phyloP scores from a whole-genome alignment of 1,140 invertebrate genomes.

The Drosophila arizonae region DNA sequence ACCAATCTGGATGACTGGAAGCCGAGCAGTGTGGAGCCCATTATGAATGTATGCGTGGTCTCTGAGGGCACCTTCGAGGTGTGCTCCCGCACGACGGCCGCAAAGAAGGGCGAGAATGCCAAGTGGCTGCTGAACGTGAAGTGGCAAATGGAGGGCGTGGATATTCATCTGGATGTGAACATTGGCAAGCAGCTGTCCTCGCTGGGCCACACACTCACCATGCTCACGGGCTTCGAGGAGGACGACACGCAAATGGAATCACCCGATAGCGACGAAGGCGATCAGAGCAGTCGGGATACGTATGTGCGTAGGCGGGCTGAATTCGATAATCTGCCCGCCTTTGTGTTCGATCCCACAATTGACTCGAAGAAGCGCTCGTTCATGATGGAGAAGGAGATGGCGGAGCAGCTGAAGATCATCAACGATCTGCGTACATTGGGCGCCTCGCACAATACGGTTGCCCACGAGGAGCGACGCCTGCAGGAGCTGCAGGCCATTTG shows the following conservation, averaged over 20 bases:
- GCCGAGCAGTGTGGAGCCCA: constrained; percentile 91
- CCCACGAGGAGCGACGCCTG: constrained; percentile 94
- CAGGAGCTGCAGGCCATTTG: constrained; percentile 96
- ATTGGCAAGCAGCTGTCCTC: constrained; percentile 97
- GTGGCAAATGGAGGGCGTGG: constrained; percentile 99
- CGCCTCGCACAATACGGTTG: constrained; percentile 94
- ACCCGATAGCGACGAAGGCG: constrained; percentile 91
- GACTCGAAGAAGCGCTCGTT: constrained; percentile 95
- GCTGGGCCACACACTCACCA: constrained; percentile 96
- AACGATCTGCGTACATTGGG: constrained; percentile 95
- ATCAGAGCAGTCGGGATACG: constrained; percentile 84
- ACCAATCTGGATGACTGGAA: constrained; percentile 98
- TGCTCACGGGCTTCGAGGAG: constrained; percentile 94
- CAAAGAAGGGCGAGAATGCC: constrained; percentile 93
- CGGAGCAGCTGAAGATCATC: constrained; percentile 96
- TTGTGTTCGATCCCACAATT: constrained; percentile 92
- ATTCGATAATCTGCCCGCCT: constrained; percentile 90
- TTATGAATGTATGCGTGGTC: constrained; percentile 98
- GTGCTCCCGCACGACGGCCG: constrained; percentile 94
- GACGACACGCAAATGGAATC: constrained; percentile 88
- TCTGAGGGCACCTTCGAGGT: constrained; percentile 99
- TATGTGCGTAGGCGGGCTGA: constrained; percentile 81
- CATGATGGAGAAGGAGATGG: constrained; percentile 98
- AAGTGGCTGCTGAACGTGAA: constrained; percentile 99
- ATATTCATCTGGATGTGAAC: constrained; percentile 97